Conservation (phyloP, 2,888 invertebrate genomes). For the Seira sanloemensis region DNA sequence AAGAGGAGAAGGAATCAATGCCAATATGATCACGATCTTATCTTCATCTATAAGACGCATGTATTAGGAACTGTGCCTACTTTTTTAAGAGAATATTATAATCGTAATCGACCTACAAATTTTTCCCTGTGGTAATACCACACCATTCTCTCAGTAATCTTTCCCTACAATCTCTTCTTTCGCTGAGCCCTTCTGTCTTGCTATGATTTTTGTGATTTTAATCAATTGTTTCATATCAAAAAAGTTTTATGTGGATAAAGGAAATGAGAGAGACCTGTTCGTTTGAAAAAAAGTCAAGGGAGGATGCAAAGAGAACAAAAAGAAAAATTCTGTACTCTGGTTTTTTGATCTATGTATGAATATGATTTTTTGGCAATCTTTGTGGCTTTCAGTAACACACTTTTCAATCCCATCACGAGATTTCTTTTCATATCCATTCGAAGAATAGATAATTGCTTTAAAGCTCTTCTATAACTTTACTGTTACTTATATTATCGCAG, state of each 20-base stretch:
- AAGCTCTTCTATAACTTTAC: too few species aligned
- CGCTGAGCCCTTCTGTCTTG: not conserved
- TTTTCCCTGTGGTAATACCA: not conserved
- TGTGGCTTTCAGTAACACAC: constrained; percentile 53
- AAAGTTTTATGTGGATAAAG: not conserved
- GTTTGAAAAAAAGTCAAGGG: not conserved
- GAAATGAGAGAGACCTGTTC: constrained; percentile 47
- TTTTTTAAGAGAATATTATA: not conserved
- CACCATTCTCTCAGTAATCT: not conserved
- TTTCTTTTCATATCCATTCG: not conserved
- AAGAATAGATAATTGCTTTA: too few species aligned
- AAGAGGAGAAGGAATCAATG: constrained; percentile 40
- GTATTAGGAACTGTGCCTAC: not conserved
- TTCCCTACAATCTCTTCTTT: not conserved
- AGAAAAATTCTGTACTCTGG: not conserved
- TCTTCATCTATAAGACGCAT: constrained; percentile 24
- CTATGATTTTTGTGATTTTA: constrained; percentile 22
- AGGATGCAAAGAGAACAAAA: not conserved
- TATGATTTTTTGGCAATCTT: constrained; percentile 49
- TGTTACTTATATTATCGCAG: too few species aligned
- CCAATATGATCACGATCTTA: constrained; percentile 54
- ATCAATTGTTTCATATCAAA: constrained; percentile 33
- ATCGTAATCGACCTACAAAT: constrained; percentile 34
- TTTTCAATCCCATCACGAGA: constrained; percentile 43
- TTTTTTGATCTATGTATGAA: not conserved